Evolutionary conservation across 1,140 invertebrate species (phyloP).

Genomic region (Pseudomyrmex concolor): DNA sequence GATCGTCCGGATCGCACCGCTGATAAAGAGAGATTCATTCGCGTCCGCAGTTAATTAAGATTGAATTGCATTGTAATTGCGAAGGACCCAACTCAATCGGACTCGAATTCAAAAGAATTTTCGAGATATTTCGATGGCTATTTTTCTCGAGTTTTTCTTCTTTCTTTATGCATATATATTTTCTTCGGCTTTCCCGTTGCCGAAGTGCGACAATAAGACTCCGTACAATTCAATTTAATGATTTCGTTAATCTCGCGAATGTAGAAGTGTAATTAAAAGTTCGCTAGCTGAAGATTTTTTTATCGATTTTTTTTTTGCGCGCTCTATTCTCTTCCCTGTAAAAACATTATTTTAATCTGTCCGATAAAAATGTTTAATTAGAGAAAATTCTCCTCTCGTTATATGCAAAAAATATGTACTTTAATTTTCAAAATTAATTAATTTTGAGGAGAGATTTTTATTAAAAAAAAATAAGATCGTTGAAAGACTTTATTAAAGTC

Average conservation of each 20-base stretch:
- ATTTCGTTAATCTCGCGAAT: not conserved
- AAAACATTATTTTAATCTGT: not conserved
- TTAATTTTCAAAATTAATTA: not conserved
- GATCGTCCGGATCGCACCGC: conserved; percentile 42
- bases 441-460: no score
- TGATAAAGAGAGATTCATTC: conserved; percentile 63
- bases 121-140: conserved; percentile 3
- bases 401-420: not conserved
- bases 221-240: not conserved
- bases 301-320: no score
- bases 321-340: not conserved
- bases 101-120: not conserved
- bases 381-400: not conserved
- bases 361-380: not conserved
- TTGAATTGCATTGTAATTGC: conserved; percentile 67
- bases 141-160: not conserved
- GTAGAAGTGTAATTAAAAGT: not conserved
- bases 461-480: no score
- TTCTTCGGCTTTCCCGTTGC: not conserved
- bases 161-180: not conserved
- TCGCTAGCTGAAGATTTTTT: no score
- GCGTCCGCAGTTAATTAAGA: conserved; percentile 71
- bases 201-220: not conserved
- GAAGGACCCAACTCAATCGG: not conserved
- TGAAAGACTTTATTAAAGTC: no score